These are phyloP conservation scores for Telenomus remus DNA, from an alignment of 1,140 invertebrate species.

Conservation along the genomic window DNA sequence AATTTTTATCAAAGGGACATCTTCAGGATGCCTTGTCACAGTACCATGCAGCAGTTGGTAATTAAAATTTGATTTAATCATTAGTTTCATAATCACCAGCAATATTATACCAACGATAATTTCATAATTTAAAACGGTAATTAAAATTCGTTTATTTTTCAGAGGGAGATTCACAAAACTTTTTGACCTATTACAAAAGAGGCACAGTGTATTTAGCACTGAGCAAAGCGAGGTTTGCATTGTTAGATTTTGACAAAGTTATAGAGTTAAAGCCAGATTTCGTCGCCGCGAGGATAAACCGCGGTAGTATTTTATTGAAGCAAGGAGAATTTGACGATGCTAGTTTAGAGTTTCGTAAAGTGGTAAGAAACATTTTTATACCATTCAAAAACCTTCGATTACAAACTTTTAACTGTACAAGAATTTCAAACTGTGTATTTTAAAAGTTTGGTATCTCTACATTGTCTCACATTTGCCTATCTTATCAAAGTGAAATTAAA, in stretches of 20 bases:
- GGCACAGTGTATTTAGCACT: conserved; percentile 97
- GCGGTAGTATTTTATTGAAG: conserved; percentile 92
- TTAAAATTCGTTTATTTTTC: conserved; percentile 58
- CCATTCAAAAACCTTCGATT: too few species aligned
- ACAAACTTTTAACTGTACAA: too few species aligned
- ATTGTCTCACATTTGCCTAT: too few species aligned
- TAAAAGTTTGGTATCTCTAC: too few species aligned
- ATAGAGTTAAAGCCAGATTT: conserved; percentile 97
- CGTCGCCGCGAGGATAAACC: conserved; percentile 89
- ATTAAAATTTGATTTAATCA: conserved; percentile 5
- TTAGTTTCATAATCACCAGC: too few species aligned
- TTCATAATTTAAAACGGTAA: too few species aligned
- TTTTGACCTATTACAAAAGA: conserved; percentile 94
- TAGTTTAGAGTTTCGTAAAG: conserved; percentile 86
- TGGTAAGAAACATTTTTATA: conserved; percentile 81
- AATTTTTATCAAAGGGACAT: conserved; percentile 92
- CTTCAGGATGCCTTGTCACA: conserved; percentile 97
- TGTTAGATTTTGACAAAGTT: conserved; percentile 94
- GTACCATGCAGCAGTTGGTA: conserved; percentile 98
- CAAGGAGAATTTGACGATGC: conserved; percentile 90
- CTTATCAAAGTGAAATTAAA: too few species aligned
- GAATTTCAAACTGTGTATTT: too few species aligned
- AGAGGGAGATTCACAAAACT: conserved; percentile 98
- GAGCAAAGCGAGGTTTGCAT: conserved; percentile 95
- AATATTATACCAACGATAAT: too few species aligned